A percentile compares a stretch with the other conserved stretches of the same genome.
These are phyloP conservation scores for Cavia aperea DNA, from an alignment of 2,113 vertebrate genomes.

Conservation along the genomic window DNA sequence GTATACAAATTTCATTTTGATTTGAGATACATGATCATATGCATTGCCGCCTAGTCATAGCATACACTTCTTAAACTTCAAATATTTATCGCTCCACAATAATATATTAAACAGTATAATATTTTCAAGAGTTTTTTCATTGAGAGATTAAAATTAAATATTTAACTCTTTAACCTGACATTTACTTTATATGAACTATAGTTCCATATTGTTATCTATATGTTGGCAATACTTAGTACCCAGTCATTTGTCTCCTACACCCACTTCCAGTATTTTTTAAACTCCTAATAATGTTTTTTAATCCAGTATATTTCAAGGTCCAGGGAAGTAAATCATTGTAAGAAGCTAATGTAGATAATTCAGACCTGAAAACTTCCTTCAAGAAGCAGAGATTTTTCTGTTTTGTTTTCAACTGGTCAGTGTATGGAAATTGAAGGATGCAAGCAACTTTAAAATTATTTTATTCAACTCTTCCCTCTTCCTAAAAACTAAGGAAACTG, in stretches of 20 bases:
- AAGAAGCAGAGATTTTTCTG: background rate
- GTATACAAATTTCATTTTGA: background rate
- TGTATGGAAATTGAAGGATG: background rate
- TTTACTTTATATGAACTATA: background rate
- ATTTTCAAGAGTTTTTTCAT: background rate
- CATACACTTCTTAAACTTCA: background rate
- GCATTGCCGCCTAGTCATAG: background rate
- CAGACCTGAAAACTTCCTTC: background rate
- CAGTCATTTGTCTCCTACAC: background rate
- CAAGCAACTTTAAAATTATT: background rate
- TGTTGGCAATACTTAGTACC: background rate
- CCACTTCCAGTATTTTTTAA: background rate
- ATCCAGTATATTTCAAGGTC: background rate
- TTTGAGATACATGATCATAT: background rate
- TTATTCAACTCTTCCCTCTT: background rate
- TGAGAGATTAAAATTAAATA: background rate
- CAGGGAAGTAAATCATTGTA: background rate
- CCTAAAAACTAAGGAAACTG: slow-evolving; percentile 4
- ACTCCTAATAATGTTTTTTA: background rate
- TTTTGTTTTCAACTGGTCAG: background rate
- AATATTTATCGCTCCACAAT: background rate
- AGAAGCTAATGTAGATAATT: background rate
- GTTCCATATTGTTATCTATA: background rate
- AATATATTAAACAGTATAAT: background rate
- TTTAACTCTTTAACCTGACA: slow-evolving; percentile 6